These are phyloP conservation scores for Gallinago undulata DNA, from an alignment of 2,113 vertebrate species.

Conservation along the genomic window DNA sequence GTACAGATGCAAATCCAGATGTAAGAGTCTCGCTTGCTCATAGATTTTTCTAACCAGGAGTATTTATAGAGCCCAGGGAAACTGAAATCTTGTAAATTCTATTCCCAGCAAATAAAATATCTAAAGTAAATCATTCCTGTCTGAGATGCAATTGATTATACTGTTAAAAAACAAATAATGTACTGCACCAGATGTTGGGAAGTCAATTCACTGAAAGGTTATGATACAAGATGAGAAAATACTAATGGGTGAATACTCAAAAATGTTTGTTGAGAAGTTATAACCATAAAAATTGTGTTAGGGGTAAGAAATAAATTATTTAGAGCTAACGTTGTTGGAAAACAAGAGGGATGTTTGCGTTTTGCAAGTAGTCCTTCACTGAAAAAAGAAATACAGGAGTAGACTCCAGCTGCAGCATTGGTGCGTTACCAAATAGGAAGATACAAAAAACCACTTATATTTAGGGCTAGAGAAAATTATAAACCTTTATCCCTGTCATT, in stretches of 20 bases:
- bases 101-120: background rate
- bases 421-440: background rate
- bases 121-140: background rate
- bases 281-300: background rate
- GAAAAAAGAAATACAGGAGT: slow-evolving; percentile 20
- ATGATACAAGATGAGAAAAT: background rate
- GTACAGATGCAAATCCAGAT: background rate
- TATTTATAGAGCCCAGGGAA: background rate
- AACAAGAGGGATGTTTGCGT: background rate
- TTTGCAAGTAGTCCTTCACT: slow-evolving; percentile 29
- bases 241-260: background rate
- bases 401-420: background rate
- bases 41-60: background rate
- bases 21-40: background rate
- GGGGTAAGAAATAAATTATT: background rate
- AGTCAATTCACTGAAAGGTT: background rate
- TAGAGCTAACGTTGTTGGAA: background rate
- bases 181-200: background rate
- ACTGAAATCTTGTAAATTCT: background rate
- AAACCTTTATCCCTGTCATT: slow-evolving; percentile 28
- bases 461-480: background rate
- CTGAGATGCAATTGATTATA: background rate
- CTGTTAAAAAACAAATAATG: background rate
- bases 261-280: background rate
- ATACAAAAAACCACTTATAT: background rate